Evolutionary conservation across 2,797 vertebrate species (phyloP), one percentile per base, ranked within the genome.

Genomic region (Eulemur rubriventer): DNA sequence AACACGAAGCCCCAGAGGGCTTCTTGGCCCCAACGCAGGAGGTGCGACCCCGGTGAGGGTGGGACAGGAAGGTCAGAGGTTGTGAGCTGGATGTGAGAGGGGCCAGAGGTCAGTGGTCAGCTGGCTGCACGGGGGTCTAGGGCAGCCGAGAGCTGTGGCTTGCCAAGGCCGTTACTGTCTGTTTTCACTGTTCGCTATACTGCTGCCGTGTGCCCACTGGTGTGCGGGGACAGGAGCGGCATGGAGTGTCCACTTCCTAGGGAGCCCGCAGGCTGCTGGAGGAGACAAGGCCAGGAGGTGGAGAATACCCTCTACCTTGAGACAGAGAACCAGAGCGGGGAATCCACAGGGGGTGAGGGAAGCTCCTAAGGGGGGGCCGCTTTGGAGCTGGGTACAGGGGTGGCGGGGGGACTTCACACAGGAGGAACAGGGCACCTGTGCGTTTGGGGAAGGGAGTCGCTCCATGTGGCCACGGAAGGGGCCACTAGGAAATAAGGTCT

Each of bases 321-420:
- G 80, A 16, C 38, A 41, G 16, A 13, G 59, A 43, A 43, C n/a
- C 24, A 0, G 13, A 18, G 52, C 0, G 6, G 28, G 75, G 87
- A 55, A 16, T 41, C 61, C 52, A 24, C 46, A 13, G 17, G 16
- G 9, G 22, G 0, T 13, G 3, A 0, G 20, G 59, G 22, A 8
- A 10, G 35, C 16, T 48, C 20, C 20, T 0, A 0, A 13, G 0
- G 63, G n/a, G 55, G 41, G 28, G 28, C 0, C 0, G n/a, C 38
- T 55, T 11, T 78, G 41, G 11, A 43, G 20, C 1, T 1, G 3
- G 14, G 38, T 1, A 0, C 18, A 22, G 52, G 52, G 52, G 7
- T 2, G 52, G 18, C 13, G 26, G 41, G 1, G 46, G 73, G 18
- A 38, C 28, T n/a, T 63, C 13, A 33, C 16, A 2, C 30, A 7